Percentiles rank a stretch among this genome's conserved stretches.
phyloP scores from a whole-genome alignment of 2,797 vertebrate species.

The Oophaga sylvatica region DNA sequence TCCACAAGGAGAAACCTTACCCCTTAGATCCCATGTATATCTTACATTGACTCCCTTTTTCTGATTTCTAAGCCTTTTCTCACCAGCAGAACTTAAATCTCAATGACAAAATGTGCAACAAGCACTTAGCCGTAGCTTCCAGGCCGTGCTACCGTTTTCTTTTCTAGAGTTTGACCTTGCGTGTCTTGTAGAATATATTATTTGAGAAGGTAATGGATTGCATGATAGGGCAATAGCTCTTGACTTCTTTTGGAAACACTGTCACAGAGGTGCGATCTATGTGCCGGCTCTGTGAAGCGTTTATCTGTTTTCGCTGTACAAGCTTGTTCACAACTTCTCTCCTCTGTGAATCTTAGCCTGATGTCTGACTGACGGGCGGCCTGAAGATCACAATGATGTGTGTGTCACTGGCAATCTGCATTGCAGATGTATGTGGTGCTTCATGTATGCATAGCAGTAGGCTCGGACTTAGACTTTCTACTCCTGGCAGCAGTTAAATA shows the following conservation, averaged over 20 bases:
- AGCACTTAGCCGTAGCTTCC: background rate
- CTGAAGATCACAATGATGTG: background rate
- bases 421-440: background rate
- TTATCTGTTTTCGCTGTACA: conserved; percentile 32
- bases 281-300: background rate
- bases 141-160: background rate
- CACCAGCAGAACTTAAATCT: background rate
- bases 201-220: conserved; percentile 18
- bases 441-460: background rate
- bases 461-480: no score
- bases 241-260: conserved; percentile 14
- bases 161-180: conserved; percentile 22
- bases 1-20: no score
- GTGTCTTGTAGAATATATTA: conserved; percentile 40
- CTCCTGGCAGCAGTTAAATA: no score
- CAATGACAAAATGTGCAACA: background rate
- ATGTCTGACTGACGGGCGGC: background rate
- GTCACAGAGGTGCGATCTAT: conserved; percentile 27
- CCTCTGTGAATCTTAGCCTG: background rate
- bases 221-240: conserved; percentile 13
- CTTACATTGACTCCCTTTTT: background rate
- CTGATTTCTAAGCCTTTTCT: background rate
- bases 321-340: conserved; percentile 31
- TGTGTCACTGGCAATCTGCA: background rate
- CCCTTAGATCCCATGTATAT: background rate